A percentile compares a stretch with the other conserved stretches of the same genome.
Evolutionary conservation across 1,140 invertebrate species (phyloP).

Genomic region (Hermatobates lingyangjiaoensis): DNA sequence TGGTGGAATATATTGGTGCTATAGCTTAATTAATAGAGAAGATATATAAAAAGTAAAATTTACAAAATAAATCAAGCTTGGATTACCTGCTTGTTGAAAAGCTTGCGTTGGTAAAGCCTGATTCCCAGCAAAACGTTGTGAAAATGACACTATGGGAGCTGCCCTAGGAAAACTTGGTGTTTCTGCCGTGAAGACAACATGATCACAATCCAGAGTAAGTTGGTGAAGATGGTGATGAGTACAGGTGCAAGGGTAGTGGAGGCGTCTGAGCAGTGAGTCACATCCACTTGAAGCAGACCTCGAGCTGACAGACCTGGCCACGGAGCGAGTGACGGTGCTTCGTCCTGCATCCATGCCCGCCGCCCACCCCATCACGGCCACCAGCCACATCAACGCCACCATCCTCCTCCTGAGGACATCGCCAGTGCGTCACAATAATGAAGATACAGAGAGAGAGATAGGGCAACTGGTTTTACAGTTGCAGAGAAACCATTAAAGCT

Average conservation of each 20-base stretch:
- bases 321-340: no score
- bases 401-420: no score
- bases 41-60: background rate
- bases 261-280: slow-evolving; percentile 12
- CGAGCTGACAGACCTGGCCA: no score
- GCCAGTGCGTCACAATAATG: no score
- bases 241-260: slow-evolving; percentile 17
- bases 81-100: slow-evolving; percentile 22
- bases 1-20: background rate
- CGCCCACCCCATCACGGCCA: no score
- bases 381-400: no score
- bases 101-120: slow-evolving; percentile 56
- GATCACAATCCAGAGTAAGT: slow-evolving; percentile 53
- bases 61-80: background rate
- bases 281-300: no score
- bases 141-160: slow-evolving; percentile 52
- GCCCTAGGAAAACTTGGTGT: slow-evolving; percentile 49
- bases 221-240: slow-evolving; percentile 7
- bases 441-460: no score
- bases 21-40: background rate
- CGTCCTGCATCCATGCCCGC: no score
- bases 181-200: slow-evolving; percentile 57
- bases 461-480: no score
- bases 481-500: no score
- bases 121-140: slow-evolving; percentile 53